Percentiles rank a stretch among this genome's conserved stretches.
Conservation (phyloP, 2,113 vertebrate genomes). For the Siniperca chuatsi region DNA sequence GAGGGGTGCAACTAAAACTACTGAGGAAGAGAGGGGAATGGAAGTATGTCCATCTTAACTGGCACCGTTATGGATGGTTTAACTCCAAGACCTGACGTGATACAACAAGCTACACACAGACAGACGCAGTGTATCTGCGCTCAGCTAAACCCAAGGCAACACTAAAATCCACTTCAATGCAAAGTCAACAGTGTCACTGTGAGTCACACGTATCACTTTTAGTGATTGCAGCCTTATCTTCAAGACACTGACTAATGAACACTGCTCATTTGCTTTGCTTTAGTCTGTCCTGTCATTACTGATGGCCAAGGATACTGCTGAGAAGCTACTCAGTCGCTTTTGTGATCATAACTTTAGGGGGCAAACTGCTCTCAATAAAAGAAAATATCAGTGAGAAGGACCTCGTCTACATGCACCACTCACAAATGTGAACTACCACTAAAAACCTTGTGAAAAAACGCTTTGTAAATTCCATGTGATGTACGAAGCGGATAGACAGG, state of each 20-base stretch:
- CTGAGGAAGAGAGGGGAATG: constrained; percentile 2
- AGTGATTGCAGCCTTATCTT: constrained; percentile 32
- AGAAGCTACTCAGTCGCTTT: constrained; percentile 3
- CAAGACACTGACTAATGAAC: constrained; percentile 27
- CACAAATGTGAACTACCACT: constrained; percentile 1
- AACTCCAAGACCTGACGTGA: neutral
- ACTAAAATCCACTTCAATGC: constrained; percentile 29
- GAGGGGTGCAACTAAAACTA: constrained; percentile 39
- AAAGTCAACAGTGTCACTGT: constrained; percentile 43
- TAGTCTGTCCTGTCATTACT: constrained; percentile 32
- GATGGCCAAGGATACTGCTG: neutral
- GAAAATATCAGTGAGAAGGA: constrained; percentile 16
- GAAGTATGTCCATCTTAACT: neutral
- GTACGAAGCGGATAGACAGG: constrained; percentile 7
- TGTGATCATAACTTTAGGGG: constrained; percentile 2
- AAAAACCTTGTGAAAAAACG: constrained; percentile 15
- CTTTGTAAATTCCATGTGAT: constrained; percentile 29
- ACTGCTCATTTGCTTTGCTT: constrained; percentile 44
- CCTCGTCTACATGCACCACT: neutral
- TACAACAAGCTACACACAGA: constrained; percentile 1
- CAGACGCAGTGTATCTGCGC: neutral
- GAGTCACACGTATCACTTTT: constrained; percentile 25
- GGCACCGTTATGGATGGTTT: constrained; percentile 9
- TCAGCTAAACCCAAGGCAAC: constrained; percentile 6
- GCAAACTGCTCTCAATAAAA: neutral